These are phyloP conservation scores for Acanthoscelides obtectus DNA, from an alignment of 2,888 invertebrate genomes.

Conservation along the genomic window DNA sequence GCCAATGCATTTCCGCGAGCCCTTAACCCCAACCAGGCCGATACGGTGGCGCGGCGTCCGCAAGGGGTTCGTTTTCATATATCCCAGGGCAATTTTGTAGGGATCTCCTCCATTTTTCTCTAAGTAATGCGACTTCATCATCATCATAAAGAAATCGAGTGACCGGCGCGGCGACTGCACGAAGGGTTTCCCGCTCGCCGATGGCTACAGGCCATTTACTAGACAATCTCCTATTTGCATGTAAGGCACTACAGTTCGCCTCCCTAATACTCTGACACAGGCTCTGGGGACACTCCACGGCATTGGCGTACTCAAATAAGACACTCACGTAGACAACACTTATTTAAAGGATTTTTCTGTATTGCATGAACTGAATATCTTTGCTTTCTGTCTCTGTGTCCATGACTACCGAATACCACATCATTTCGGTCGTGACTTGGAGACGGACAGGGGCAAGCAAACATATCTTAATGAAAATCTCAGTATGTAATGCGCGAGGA, in stretches of 20 bases:
- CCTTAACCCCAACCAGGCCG: neutral
- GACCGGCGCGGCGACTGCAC: neutral
- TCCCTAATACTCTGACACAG: neutral
- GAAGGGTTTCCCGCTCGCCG: neutral
- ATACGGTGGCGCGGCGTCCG: neutral
- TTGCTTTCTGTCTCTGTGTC: too few species aligned
- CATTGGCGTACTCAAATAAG: neutral
- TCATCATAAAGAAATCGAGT: constrained; percentile 35
- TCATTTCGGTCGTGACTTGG: too few species aligned
- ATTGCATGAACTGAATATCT: too few species aligned
- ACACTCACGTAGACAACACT: constrained; percentile 6
- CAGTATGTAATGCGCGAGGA: too few species aligned
- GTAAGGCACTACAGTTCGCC: constrained; percentile 24
- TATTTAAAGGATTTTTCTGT: neutral
- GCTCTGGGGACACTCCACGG: neutral
- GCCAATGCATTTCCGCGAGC: too few species aligned
- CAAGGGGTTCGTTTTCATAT: neutral
- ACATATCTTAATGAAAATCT: too few species aligned
- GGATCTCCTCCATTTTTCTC: constrained; percentile 25
- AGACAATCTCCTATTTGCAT: constrained; percentile 39
- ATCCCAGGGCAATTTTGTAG: constrained; percentile 2
- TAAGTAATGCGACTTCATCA: constrained; percentile 31
- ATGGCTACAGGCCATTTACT: constrained; percentile 20
- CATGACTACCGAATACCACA: too few species aligned
- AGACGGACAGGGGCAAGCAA: too few species aligned